A percentile compares a stretch with the other conserved stretches of the same genome.
These are phyloP conservation scores for Branchipolynoe longqiensis DNA, from an alignment of 2,888 invertebrate genomes.

Conservation along the genomic window DNA sequence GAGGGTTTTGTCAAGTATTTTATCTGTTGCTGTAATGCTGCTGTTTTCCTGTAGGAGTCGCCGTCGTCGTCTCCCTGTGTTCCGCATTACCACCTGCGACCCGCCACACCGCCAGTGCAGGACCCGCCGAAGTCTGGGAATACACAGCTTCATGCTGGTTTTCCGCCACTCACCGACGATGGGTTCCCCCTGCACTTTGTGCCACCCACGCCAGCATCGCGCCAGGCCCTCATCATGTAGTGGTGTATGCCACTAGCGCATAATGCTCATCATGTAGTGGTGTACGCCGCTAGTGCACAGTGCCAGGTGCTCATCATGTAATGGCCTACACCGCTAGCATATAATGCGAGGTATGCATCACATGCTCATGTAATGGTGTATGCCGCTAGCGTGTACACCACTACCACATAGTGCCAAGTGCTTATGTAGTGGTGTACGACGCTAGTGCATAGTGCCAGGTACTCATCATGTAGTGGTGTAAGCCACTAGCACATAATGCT, in stretches of 20 bases:
- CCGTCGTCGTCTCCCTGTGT: background rate
- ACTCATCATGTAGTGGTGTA: constrained; percentile 1
- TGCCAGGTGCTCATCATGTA: too few species aligned
- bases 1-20: background rate
- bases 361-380: too few species aligned
- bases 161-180: constrained; percentile 55
- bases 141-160: too few species aligned
- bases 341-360: too few species aligned
- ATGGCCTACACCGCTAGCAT: too few species aligned
- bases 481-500: too few species aligned
- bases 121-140: constrained; percentile 54
- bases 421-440: too few species aligned
- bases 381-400: too few species aligned
- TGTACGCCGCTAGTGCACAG: too few species aligned
- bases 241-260: too few species aligned
- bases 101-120: constrained; percentile 37
- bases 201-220: constrained; percentile 39
- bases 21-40: background rate
- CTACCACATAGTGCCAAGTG: too few species aligned
- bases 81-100: background rate
- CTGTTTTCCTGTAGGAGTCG: background rate
- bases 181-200: constrained; percentile 55
- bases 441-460: background rate
- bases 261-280: too few species aligned
- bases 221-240: constrained; percentile 7